phyloP scores from a whole-genome alignment of 1,140 invertebrate genomes.

The Brachionus manjavacas region DNA sequence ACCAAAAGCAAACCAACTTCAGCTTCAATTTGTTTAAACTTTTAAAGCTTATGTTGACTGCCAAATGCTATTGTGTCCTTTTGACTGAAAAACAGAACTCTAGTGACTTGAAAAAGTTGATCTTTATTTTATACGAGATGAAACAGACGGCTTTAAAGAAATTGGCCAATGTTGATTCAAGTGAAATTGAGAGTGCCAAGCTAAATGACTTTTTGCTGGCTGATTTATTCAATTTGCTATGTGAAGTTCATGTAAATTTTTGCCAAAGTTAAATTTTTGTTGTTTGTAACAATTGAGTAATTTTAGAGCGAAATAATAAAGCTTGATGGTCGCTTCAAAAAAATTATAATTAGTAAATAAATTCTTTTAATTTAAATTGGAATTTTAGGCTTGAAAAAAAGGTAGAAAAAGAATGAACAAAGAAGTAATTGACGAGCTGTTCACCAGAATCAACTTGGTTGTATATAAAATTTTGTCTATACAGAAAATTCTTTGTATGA shows the following conservation, averaged over 20 bases:
- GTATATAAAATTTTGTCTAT: constrained; percentile 14
- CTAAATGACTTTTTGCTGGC: constrained; percentile 2
- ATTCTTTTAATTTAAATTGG: background rate
- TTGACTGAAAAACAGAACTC: constrained; percentile 10
- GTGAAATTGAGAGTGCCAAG: background rate
- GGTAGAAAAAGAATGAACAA: background rate
- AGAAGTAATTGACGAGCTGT: background rate
- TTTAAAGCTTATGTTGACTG: background rate
- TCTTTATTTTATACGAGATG: background rate
- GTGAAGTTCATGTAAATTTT: constrained; percentile 16
- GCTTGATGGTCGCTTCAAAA: background rate
- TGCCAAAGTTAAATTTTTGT: background rate
- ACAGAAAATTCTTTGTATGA: background rate
- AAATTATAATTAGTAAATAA: constrained; percentile 8
- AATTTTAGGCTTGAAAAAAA: background rate
- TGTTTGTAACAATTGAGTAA: background rate
- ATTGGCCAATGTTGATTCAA: background rate
- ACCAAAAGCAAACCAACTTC: background rate
- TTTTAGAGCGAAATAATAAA: constrained; percentile 11
- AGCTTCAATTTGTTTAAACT: constrained; percentile 17
- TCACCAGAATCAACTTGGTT: background rate
- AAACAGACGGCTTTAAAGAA: background rate
- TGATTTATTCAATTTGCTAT: constrained; percentile 13
- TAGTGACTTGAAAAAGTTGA: background rate
- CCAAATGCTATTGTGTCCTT: constrained; percentile 27